Percentiles rank a stretch among this genome's conserved stretches.
Conservation (phyloP, 2,888 invertebrate species). For the Drosophila eohydei region DNA sequence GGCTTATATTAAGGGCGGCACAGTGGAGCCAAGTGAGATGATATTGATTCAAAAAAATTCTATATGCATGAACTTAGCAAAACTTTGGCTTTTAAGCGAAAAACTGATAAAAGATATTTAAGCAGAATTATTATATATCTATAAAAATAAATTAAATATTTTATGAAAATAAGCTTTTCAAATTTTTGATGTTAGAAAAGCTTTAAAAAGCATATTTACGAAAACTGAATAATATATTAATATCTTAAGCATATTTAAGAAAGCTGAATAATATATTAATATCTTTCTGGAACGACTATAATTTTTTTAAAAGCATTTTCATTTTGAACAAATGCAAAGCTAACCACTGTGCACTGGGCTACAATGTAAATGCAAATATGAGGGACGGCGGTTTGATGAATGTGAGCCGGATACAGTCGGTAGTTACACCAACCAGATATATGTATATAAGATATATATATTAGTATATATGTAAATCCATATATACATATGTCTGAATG, state of each 20-base stretch:
- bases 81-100: no score
- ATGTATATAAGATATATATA: background rate
- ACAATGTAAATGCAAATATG: slow-evolving; percentile 66
- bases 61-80: background rate
- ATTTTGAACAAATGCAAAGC: background rate
- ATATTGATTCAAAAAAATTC: background rate
- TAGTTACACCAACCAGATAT: slow-evolving; percentile 30
- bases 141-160: no score
- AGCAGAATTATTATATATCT: no score
- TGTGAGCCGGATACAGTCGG: slow-evolving; percentile 56
- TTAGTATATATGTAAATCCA: slow-evolving; percentile 2
- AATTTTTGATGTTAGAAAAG: no score
- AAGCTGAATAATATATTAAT: no score
- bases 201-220: no score
- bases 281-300: no score
- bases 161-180: no score
- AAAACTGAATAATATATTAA: no score
- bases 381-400: slow-evolving; percentile 59
- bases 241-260: no score
- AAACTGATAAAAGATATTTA: no score
- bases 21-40: slow-evolving; percentile 19
- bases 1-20: slow-evolving; percentile 35
- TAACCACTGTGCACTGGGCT: slow-evolving; percentile 49
- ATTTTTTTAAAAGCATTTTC: no score
- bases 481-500: slow-evolving; percentile 25